Percentiles rank a stretch among this genome's conserved stretches.
Evolutionary conservation across 2,113 vertebrate genomes (phyloP).

Genomic region (Podilymbus podiceps): DNA sequence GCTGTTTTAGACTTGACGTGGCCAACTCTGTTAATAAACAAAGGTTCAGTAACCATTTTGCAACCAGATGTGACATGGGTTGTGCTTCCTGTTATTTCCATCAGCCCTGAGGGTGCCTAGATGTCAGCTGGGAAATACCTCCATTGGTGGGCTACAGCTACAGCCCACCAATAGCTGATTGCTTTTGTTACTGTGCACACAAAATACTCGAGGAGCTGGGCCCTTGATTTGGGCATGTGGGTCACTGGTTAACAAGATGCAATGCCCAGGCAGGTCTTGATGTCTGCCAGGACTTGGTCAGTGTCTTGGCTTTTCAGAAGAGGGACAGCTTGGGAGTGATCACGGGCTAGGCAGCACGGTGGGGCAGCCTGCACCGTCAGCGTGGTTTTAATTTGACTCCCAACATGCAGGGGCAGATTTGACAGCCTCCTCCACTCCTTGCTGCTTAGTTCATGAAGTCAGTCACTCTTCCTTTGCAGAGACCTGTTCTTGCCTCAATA

Average conservation of each 20-base stretch:
- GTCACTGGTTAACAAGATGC: background rate
- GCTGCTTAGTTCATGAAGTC: background rate
- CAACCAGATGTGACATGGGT: background rate
- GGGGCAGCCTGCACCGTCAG: background rate
- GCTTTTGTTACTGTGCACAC: background rate
- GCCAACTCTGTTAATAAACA: background rate
- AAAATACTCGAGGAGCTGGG: fast-evolving
- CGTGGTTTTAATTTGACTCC: background rate
- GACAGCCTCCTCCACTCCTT: background rate
- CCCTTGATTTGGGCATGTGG: background rate
- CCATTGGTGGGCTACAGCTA: background rate
- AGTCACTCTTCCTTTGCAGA: slow-evolving; percentile 42
- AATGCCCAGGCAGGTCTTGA: background rate
- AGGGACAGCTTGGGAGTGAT: background rate
- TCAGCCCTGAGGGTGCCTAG: background rate
- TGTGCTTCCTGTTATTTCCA: background rate
- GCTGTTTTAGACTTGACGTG: background rate
- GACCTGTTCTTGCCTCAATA: slow-evolving; percentile 15
- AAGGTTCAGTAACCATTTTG: background rate
- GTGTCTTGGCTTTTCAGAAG: background rate
- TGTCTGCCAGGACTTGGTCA: background rate
- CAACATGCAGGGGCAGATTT: background rate
- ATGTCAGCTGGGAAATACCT: background rate
- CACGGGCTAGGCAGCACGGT: fast-evolving
- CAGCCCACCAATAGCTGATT: background rate